Base-by-base conservation (phyloP, 2,888 invertebrate species). In the Nezara viridula region DNA sequence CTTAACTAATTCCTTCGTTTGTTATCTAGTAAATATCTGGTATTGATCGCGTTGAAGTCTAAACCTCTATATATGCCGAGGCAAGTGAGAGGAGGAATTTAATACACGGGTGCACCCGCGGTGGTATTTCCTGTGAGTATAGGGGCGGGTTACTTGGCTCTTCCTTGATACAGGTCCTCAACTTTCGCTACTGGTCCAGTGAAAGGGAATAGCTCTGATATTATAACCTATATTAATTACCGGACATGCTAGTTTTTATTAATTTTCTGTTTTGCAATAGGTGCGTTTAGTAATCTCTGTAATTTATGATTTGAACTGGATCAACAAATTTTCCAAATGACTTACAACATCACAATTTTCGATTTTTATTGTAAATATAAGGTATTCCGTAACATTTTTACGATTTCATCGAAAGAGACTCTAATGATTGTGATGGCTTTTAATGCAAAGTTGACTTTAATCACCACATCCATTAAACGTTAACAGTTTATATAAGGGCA, bases 41-140 rank as follows among this genome's bases (percentile, higher is more conserved):
- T 60, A 60, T 60, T 32, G 60, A 60, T 60, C 60, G 27, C 14
- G 14, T 16, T 5, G 32, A 86, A 86, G 52, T 50, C 24, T 86
- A 44, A 21, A 50, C 40, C 52, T 47, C n/a, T 32, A 86, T 86
- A 52, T 52, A 32, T 50, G 37, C 49, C 50, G 44, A 27, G 14
- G 7, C 32, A 14, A 37, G 52, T 86, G 47, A 47, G 50, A 52
- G 86, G 47, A 86, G 86, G 86, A 49, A 86, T 37, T 52, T 49
- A 50, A 86, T 50, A 86, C 86, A 24, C 50, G 86, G 86, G 52
- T 50, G 86, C 49, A n/a, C n/a, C 86, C 37, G 50, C 32, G 49
- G 49, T n/a, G n/a, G n/a, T n/a, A 52, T 86, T 49, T 55, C 86
- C 86, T 86, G 37, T 86, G 86, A 14, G 16, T 37, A 21, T 27